Percentiles rank a stretch among this genome's conserved stretches.
These are phyloP conservation scores for Scaptomyza cyrtandrae DNA, from an alignment of 2,888 invertebrate genomes.

Conservation along the genomic window DNA sequence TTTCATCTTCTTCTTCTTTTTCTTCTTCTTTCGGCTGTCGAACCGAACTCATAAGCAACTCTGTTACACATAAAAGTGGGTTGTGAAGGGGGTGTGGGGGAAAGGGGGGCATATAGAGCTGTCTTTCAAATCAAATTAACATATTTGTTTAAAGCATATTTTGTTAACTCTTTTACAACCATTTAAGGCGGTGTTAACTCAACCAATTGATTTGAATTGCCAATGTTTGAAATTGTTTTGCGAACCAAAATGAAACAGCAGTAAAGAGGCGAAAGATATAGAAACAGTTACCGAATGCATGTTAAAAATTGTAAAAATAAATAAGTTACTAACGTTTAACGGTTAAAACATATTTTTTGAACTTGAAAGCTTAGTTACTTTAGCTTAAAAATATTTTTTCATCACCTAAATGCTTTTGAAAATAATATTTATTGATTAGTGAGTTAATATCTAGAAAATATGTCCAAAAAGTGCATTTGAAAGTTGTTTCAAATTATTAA, in stretches of 20 bases:
- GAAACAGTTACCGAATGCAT: background rate
- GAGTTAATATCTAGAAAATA: no score
- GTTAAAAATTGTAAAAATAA: background rate
- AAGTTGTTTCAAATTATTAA: no score
- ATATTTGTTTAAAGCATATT: conserved; percentile 26
- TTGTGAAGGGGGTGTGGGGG: background rate
- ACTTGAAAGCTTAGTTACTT: no score
- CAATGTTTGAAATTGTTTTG: conserved; percentile 28
- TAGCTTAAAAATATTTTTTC: no score
- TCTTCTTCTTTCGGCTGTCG: conserved; percentile 60
- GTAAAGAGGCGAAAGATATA: background rate
- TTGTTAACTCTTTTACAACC: conserved; percentile 20
- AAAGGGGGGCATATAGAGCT: conserved; percentile 1
- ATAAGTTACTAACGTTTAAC: background rate
- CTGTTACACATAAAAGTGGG: background rate
- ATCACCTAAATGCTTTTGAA: no score
- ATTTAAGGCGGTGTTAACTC: conserved; percentile 39
- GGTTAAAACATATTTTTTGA: background rate
- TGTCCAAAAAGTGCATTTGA: no score
- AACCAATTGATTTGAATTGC: conserved; percentile 52
- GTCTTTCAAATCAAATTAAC: conserved; percentile 52
- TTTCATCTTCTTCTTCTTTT: conserved; percentile 34
- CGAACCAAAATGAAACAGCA: conserved; percentile 7
- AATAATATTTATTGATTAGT: no score
- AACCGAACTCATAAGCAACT: conserved; percentile 44